Evolutionary conservation across 2,888 invertebrate genomes (phyloP).

Genomic region (Tachina grossa): DNA sequence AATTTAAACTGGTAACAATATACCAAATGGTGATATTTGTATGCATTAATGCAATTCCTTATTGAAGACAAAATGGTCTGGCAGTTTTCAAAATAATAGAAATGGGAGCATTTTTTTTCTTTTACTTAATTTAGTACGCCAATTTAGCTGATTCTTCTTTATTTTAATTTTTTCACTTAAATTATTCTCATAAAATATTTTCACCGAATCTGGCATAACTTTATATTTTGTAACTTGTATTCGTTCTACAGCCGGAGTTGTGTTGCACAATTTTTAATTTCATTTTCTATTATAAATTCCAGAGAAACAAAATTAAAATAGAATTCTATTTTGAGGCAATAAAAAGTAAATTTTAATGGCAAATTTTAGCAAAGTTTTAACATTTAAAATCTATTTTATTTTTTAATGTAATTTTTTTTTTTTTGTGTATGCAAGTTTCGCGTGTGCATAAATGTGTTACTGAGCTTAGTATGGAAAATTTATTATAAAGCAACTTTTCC

Average conservation of each 20-base stretch:
- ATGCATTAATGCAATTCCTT: not conserved
- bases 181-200: conserved; percentile 6
- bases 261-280: conserved; percentile 65
- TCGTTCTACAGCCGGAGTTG: not conserved
- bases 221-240: conserved; percentile 26
- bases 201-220: conserved; percentile 20
- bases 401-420: conserved; percentile 43
- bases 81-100: no score
- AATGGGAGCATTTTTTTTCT: not conserved
- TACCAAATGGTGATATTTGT: not conserved
- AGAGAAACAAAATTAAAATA: conserved; percentile 23
- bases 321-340: conserved; percentile 39
- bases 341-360: conserved; percentile 72
- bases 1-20: no score
- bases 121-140: not conserved
- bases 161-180: not conserved
- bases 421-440: not conserved
- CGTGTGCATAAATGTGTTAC: conserved; percentile 5
- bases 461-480: conserved; percentile 28
- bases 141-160: not conserved
- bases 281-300: conserved; percentile 65
- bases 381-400: conserved; percentile 68
- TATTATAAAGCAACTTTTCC: conserved; percentile 44
- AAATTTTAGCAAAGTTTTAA: conserved; percentile 69
- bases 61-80: no score